Evolutionary conservation across 2,797 vertebrate genomes (phyloP).

Genomic region (Sciaenops ocellatus): DNA sequence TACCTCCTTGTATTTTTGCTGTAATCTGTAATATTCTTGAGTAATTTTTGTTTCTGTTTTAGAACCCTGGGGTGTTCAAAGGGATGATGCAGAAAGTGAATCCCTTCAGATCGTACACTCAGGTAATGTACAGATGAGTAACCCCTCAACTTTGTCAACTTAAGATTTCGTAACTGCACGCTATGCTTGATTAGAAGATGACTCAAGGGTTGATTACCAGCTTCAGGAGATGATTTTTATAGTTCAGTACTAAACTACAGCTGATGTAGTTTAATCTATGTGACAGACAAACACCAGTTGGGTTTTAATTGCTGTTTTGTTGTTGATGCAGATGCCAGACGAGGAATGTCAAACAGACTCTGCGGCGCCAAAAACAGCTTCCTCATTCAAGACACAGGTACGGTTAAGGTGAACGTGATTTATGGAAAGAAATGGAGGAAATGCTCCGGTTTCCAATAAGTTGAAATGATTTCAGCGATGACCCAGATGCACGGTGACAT

Average conservation of each 20-base stretch:
- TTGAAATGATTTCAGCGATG: accelerated
- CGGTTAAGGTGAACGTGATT: no score
- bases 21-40: neutral
- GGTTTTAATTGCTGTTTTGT: neutral
- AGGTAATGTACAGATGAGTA: constrained; percentile 44
- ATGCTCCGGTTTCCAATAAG: neutral
- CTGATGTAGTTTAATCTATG: neutral
- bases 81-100: constrained; percentile 78
- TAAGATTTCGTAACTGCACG: neutral
- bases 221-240: no score
- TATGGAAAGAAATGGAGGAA: neutral
- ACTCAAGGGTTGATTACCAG: no score
- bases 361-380: accelerated
- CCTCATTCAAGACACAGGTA: constrained; percentile 10
- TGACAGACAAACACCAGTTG: neutral
- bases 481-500: no score
- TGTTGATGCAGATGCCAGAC: constrained; percentile 11
- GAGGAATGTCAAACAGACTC: constrained; percentile 45
- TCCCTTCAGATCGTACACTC: constrained; percentile 66
- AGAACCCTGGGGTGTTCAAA: constrained; percentile 70
- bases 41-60: constrained; percentile 12
- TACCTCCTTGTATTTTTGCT: neutral
- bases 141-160: neutral
- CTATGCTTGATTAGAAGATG: no score
- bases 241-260: no score